Conservation (phyloP, 2,888 invertebrate genomes). For the Apodemia duryi region DNA sequence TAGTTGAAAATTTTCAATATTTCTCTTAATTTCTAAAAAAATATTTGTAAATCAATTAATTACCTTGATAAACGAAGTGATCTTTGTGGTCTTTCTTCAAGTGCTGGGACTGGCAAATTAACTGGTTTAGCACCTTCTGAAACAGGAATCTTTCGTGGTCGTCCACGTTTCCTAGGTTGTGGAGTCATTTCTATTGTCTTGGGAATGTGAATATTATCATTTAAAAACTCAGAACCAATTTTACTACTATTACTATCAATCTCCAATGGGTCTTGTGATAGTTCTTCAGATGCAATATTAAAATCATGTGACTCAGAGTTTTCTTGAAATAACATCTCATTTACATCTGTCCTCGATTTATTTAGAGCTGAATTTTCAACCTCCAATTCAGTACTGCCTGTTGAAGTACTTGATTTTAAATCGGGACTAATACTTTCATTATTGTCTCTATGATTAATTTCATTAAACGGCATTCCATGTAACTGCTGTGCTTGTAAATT, state of each 20-base stretch:
- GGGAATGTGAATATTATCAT: slow-evolving; percentile 42
- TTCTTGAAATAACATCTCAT: slow-evolving; percentile 68
- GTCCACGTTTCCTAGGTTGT: slow-evolving; percentile 68
- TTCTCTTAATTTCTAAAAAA: too few species aligned
- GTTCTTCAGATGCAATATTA: slow-evolving; percentile 51
- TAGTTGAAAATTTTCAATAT: too few species aligned
- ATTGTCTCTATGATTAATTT: slow-evolving; percentile 51
- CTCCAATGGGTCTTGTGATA: slow-evolving; percentile 70
- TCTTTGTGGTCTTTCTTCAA: slow-evolving; percentile 70
- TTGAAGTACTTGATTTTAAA: slow-evolving; percentile 58
- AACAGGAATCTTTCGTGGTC: slow-evolving; percentile 65
- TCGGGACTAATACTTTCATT: slow-evolving; percentile 46
- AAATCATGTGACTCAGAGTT: slow-evolving; percentile 65
- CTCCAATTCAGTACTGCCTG: slow-evolving; percentile 51
- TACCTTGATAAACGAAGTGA: slow-evolving; percentile 68
- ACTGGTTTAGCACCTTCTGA: slow-evolving; percentile 54
- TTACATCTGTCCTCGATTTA: slow-evolving; percentile 53
- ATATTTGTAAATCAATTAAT: slow-evolving; percentile 35
- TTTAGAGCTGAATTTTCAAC: slow-evolving; percentile 49
- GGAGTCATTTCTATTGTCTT: slow-evolving; percentile 53
- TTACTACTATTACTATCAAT: slow-evolving; percentile 44
- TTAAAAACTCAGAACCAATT: slow-evolving; percentile 34
- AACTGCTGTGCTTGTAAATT: slow-evolving; percentile 68
- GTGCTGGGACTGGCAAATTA: slow-evolving; percentile 55
- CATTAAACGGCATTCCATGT: slow-evolving; percentile 53